Evolutionary conservation across 2,113 vertebrate genomes (phyloP).

Genomic region (Nothobranchius furzeri): DNA sequence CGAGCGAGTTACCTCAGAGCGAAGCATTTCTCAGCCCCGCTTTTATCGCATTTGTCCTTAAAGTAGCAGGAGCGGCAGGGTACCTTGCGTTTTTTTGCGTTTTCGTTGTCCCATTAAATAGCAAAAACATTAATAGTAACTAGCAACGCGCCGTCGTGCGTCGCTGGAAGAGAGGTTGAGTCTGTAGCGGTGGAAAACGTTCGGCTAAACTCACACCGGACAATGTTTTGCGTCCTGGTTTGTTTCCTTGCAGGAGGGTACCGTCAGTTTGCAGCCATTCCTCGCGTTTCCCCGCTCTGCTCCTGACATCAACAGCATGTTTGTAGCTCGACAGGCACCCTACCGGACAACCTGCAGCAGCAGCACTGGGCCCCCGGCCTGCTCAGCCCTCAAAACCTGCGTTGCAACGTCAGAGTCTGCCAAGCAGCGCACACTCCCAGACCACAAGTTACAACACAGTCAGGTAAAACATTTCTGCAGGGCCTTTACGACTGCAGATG

Average conservation of each 20-base stretch:
- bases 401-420: conserved; percentile 15
- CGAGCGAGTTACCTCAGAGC: conserved; percentile 17
- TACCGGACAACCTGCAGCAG: conserved; percentile 75
- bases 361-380: conserved; percentile 64
- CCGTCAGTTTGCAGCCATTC: conserved; percentile 71
- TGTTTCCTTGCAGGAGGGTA: conserved; percentile 65
- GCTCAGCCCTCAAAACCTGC: conserved; percentile 42
- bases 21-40: conserved; percentile 54
- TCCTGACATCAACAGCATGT: conserved; percentile 71
- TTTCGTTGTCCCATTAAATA: conserved; percentile 73
- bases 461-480: conserved; percentile 21
- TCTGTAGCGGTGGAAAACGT: conserved; percentile 1
- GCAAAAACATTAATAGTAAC: conserved; percentile 11
- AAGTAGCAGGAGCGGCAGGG: conserved; percentile 67
- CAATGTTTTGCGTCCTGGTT: conserved; percentile 31
- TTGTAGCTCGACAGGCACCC: conserved; percentile 67
- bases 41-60: conserved; percentile 55
- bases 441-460: conserved; percentile 1
- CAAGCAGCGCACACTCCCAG: conserved; percentile 18
- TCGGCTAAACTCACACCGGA: conserved; percentile 23
- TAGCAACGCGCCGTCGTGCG: conserved; percentile 9
- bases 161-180: conserved; percentile 20
- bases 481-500: background rate
- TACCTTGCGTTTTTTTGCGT: conserved; percentile 71
- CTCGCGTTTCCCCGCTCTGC: conserved; percentile 63